Conservation (phyloP, 2,113 vertebrate species). For the Sinocyclocheilus maitianheensis region DNA sequence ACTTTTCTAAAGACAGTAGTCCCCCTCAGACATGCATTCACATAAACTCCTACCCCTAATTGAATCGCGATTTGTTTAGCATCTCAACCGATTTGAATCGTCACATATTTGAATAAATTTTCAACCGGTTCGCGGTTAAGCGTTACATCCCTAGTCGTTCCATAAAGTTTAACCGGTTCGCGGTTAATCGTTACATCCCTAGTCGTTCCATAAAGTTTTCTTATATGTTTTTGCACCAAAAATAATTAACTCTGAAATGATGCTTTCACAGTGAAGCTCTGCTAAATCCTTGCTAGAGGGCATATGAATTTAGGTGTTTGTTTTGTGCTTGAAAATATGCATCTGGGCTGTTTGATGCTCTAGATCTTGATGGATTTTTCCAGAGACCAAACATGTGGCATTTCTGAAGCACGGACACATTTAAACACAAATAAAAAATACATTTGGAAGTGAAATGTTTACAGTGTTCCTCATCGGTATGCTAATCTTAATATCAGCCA, state of each 20-base stretch:
- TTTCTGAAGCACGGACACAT: conserved; percentile 5
- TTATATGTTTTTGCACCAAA: not conserved
- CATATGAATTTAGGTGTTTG: not conserved
- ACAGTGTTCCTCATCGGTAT: conserved; percentile 27
- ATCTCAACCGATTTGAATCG: no score
- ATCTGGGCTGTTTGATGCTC: not conserved
- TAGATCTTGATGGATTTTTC: conserved; percentile 23
- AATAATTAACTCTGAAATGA: not conserved
- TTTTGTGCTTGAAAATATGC: not conserved
- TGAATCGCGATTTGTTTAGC: no score
- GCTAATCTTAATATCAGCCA: conserved; percentile 1
- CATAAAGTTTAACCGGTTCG: not conserved
- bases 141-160: not conserved
- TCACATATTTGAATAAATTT: no score
- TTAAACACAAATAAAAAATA: not conserved
- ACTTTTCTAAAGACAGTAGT: no score
- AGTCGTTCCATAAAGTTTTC: not conserved
- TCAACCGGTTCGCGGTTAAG: no score
- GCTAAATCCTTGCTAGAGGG: not conserved
- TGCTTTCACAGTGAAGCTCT: not conserved
- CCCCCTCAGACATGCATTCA: no score
- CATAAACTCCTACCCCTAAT: no score
- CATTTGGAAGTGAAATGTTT: conserved; percentile 1
- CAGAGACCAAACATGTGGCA: not conserved
- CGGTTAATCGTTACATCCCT: no score